Evolutionary conservation across 2,888 invertebrate species (phyloP), one percentile per base, ranked within the genome.

Genomic region (Gymnoscelis rufifasciata): DNA sequence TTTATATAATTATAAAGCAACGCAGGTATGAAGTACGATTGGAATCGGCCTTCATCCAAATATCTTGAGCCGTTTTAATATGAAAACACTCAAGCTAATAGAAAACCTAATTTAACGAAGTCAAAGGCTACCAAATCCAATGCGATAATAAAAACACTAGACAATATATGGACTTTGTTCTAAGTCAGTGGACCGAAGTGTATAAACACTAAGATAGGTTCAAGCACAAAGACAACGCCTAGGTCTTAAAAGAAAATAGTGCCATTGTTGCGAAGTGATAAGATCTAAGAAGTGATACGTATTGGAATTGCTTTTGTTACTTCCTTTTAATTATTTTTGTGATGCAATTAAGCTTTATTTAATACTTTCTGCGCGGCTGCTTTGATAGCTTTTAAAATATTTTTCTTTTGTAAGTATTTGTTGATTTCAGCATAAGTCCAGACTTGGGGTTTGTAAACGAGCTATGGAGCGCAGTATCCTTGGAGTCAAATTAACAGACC

Each of bases 101-200:
- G 2, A 19, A 19, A 19, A 19, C 5, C 19, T 19, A 19, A 19
- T 3, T 3, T 2, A 31, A 31, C 7, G 7, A 26, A 12, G 6
- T 14, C 8, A 33, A n/a, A 14, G n/a, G 13, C 12, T 7, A 30
- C 13, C 30, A 8, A 30, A 13, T 33, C 14, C 31, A 7, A 26
- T 26, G 7, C 12, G n/a, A 15, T 10, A 23, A 10, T 35, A 31
- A 13, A 13, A 13, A 31, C n/a, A 31, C 15, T 6, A 33, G 60
- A 59, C 59, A 56, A 61, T 56, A 29, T 51, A 62, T 68, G 66
- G 66, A 64, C 19, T 35, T 35, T 35, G 35, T 65, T 60, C 56
- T 40, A 43, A 47, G 38, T 41, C 56, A 59, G 45, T 59, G 57
- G 57, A 56, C 58, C 56, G 41, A 41, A 43, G 45, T 36, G 24